Conservation (phyloP, 2,113 vertebrate species). For the Phaethornis superciliosus region DNA sequence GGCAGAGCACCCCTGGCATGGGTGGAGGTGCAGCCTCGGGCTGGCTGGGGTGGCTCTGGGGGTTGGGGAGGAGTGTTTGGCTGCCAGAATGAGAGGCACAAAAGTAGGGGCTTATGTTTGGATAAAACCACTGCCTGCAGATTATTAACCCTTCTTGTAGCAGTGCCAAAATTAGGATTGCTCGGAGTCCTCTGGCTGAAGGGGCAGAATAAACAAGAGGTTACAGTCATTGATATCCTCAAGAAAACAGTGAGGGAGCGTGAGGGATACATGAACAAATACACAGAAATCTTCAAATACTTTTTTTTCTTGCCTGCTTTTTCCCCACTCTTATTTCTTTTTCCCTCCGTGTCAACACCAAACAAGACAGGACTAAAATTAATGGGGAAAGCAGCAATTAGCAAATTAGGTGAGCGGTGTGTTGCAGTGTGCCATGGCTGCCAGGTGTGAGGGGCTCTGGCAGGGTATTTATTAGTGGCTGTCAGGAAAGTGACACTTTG, state of each 20-base stretch:
- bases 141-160: background rate
- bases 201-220: background rate
- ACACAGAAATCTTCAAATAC: conserved; percentile 29
- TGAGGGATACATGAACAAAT: background rate
- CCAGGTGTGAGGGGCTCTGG: conserved; percentile 97
- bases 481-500: conserved; percentile 99
- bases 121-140: rapidly evolving
- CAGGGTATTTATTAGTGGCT: conserved; percentile 99
- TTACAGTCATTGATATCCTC: conserved; percentile 9
- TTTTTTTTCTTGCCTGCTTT: conserved; percentile 74
- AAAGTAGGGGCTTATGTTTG: background rate
- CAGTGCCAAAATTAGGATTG: background rate
- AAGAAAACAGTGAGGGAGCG: background rate
- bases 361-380: conserved; percentile 94
- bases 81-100: background rate
- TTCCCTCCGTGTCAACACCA: conserved; percentile 84
- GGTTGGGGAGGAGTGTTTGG: background rate
- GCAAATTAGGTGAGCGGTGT: conserved; percentile 96
- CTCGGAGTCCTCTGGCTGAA: background rate
- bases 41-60: background rate
- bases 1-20: background rate
- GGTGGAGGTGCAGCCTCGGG: rapidly evolving
- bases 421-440: conserved; percentile 89
- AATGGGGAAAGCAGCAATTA: conserved; percentile 98
- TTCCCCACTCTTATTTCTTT: conserved; percentile 72